Conservation (phyloP, 2,797 vertebrate genomes). For the Sorex maritimensis region DNA sequence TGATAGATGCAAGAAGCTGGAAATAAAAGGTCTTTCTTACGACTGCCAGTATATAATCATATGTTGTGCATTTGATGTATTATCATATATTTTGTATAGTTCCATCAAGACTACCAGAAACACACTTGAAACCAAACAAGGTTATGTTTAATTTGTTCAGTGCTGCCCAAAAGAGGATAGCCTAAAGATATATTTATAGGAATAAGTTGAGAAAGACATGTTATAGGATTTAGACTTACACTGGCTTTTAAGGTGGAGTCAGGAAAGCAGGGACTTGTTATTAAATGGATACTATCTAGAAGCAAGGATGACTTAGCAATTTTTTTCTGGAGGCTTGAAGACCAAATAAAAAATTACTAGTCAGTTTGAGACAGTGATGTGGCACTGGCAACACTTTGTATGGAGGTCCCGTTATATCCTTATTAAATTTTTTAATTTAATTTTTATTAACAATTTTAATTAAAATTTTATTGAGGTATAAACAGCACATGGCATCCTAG, state of each 20-base stretch:
- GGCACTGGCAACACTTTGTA: neutral
- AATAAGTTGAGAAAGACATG: neutral
- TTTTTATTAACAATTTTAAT: no score
- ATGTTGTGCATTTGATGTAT: neutral
- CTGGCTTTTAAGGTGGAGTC: neutral
- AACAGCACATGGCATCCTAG: neutral
- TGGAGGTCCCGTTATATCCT: slow-evolving; percentile 9
- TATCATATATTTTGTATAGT: neutral
- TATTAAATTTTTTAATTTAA: neutral
- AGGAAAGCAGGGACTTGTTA: slow-evolving; percentile 48
- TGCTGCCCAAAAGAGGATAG: neutral
- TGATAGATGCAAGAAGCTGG: neutral
- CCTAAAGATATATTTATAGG: neutral
- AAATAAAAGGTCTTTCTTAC: neutral
- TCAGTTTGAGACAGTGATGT: neutral
- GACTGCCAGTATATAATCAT: neutral
- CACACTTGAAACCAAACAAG: neutral
- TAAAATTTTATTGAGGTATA: neutral
- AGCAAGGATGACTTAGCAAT: neutral
- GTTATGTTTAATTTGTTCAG: slow-evolving; percentile 22
- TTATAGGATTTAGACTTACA: slow-evolving; percentile 1
- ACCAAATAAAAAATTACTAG: neutral
- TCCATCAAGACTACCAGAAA: neutral
- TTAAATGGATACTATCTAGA: slow-evolving; percentile 33
- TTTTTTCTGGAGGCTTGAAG: neutral